Conservation (phyloP, 2,797 vertebrate species). For the Centroberyx gerrardi region DNA sequence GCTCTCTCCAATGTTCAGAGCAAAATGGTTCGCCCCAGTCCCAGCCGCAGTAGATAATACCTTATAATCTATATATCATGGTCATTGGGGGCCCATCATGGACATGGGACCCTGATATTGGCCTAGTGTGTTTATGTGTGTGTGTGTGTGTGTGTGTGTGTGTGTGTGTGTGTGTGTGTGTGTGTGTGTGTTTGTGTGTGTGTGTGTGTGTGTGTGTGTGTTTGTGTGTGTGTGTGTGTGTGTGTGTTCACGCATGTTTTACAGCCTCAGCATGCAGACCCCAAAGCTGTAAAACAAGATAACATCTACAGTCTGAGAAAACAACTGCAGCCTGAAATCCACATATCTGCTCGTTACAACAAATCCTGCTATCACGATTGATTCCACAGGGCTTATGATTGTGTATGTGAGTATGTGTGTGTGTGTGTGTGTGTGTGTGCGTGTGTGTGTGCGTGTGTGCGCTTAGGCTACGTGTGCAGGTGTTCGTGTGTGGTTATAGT, state of each 20-base stretch:
- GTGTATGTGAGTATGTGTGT: neutral
- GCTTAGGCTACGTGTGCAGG: no score
- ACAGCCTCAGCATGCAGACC: constrained; percentile 32
- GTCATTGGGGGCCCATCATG: constrained; percentile 29
- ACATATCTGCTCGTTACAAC: constrained; percentile 44
- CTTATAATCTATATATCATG: constrained; percentile 53
- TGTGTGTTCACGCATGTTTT: constrained; percentile 8
- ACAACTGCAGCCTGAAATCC: constrained; percentile 39
- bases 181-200: constrained; percentile 16
- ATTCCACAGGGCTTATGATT: neutral
- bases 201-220: constrained; percentile 2
- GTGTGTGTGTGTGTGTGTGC: neutral
- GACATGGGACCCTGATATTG: no score
- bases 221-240: no score
- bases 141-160: constrained; percentile 2
- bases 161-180: constrained; percentile 4
- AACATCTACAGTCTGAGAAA: constrained; percentile 38
- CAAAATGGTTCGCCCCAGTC: constrained; percentile 44
- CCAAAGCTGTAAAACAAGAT: constrained; percentile 59
- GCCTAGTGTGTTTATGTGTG: neutral
- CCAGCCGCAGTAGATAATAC: constrained; percentile 30
- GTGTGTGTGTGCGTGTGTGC: neutral
- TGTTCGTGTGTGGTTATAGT: neutral
- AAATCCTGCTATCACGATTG: constrained; percentile 34
- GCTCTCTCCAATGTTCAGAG: constrained; percentile 30